Evolutionary conservation across 2,797 vertebrate genomes (phyloP).

Genomic region (Cottoperca gobio): DNA sequence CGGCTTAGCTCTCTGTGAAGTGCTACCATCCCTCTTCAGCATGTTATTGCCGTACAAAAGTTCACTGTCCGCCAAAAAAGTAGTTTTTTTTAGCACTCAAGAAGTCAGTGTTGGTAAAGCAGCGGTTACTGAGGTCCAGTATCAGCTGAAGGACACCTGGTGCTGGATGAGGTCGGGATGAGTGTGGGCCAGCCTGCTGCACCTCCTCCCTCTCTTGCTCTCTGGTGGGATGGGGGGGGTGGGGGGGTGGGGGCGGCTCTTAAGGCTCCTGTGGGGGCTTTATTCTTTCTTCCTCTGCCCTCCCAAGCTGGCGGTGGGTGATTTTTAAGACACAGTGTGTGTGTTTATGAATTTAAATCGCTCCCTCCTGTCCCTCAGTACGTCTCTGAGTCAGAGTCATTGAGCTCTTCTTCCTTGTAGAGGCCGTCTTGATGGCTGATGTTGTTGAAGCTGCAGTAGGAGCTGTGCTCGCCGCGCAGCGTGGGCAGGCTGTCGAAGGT

Average conservation of each 20-base stretch:
- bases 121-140: constrained; percentile 69
- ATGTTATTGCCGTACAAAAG: constrained; percentile 78
- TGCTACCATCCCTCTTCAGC: constrained; percentile 85
- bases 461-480: constrained; percentile 90
- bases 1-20: constrained; percentile 78
- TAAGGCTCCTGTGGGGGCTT: constrained; percentile 80
- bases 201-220: constrained; percentile 61
- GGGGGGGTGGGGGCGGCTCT: constrained; percentile 44
- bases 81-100: constrained; percentile 57
- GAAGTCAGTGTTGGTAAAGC: constrained; percentile 65
- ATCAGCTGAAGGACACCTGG: constrained; percentile 85
- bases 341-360: constrained; percentile 62
- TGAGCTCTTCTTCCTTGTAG: constrained; percentile 95
- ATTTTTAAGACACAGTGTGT: constrained; percentile 84
- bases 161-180: constrained; percentile 81
- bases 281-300: constrained; percentile 55
- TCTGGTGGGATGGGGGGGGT: constrained; percentile 15
- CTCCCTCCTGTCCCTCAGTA: constrained; percentile 84
- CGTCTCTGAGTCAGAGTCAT: constrained; percentile 97
- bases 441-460: constrained; percentile 98
- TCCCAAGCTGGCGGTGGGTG: constrained; percentile 75
- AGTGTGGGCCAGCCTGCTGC: constrained; percentile 72
- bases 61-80: constrained; percentile 54
- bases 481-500: constrained; percentile 94
- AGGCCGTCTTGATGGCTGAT: constrained; percentile 92